These are phyloP conservation scores for Tachina lurida DNA, from an alignment of 2,888 invertebrate genomes.

Conservation along the genomic window DNA sequence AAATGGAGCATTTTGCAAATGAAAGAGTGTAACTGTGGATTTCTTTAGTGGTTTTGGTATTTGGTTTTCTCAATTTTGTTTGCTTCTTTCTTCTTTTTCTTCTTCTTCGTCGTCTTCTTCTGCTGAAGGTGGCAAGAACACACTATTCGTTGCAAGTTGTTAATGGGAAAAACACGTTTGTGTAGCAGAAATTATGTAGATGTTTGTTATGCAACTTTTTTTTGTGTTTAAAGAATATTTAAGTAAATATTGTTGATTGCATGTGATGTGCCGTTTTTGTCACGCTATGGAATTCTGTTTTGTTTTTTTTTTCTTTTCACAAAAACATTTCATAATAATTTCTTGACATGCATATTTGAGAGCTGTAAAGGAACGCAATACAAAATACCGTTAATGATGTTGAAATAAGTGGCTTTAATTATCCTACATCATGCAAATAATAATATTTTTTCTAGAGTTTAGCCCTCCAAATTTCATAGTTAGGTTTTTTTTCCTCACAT, in stretches of 20 bases:
- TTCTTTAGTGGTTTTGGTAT: constrained; percentile 22
- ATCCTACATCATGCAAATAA: constrained; percentile 7
- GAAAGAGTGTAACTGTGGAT: constrained; percentile 20
- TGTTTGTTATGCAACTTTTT: constrained; percentile 15
- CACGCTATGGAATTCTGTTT: constrained; percentile 52
- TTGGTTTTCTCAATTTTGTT: not conserved
- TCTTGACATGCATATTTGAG: constrained; percentile 15
- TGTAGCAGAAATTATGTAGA: not conserved
- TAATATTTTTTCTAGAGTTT: too few relatives aligned
- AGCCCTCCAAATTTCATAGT: too few relatives aligned
- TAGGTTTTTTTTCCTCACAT: too few relatives aligned
- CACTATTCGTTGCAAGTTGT: constrained; percentile 10
- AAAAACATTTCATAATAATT: constrained; percentile 11
- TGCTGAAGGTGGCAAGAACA: constrained; percentile 4
- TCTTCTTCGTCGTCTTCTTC: not conserved
- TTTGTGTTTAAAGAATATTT: constrained; percentile 6
- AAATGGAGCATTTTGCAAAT: constrained; percentile 76
- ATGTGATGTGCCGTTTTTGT: constrained; percentile 32
- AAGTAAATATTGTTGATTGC: constrained; percentile 51
- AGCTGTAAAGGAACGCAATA: constrained; percentile 22
- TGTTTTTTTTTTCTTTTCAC: constrained; percentile 27
- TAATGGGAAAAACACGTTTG: constrained; percentile 51
- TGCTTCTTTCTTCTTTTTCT: not conserved
- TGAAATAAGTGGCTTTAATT: not conserved
- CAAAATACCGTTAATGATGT: constrained; percentile 34